A percentile compares a stretch with the other conserved stretches of the same genome.
Evolutionary conservation across 2,113 vertebrate species (phyloP).

Genomic region (Dryoscopus gambensis): DNA sequence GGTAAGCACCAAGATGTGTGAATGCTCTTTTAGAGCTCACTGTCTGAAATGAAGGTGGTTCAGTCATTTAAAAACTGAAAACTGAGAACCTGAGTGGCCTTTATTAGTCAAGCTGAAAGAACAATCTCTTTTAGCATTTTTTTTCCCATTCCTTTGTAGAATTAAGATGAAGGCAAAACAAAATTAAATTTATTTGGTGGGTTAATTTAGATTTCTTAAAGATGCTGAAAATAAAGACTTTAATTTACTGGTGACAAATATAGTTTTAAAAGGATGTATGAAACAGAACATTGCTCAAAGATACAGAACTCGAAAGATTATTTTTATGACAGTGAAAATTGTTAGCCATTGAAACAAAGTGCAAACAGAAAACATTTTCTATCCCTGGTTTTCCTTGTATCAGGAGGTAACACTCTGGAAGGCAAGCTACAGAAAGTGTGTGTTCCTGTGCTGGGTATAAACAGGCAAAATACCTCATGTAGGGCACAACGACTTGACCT

Average conservation of each 20-base stretch:
- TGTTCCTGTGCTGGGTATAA: background rate
- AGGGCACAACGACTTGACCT: rapidly evolving
- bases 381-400: background rate
- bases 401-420: background rate
- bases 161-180: background rate
- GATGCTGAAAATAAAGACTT: background rate
- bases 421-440: background rate
- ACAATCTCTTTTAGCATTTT: background rate
- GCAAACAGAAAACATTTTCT: background rate
- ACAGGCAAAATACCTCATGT: background rate
- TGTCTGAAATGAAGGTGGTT: background rate
- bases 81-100: background rate
- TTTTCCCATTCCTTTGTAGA: background rate
- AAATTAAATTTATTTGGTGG: background rate
- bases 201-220: background rate
- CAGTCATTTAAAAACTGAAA: background rate
- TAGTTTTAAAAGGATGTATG: background rate
- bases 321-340: background rate
- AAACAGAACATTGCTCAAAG: background rate
- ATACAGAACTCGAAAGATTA: rapidly evolving
- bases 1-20: background rate
- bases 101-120: background rate
- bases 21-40: background rate
- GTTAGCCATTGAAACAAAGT: background rate
- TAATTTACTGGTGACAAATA: background rate